Percentiles rank a stretch among this genome's conserved stretches.
Conservation (phyloP, 2,888 invertebrate species). For the Argyra leucocephala region DNA sequence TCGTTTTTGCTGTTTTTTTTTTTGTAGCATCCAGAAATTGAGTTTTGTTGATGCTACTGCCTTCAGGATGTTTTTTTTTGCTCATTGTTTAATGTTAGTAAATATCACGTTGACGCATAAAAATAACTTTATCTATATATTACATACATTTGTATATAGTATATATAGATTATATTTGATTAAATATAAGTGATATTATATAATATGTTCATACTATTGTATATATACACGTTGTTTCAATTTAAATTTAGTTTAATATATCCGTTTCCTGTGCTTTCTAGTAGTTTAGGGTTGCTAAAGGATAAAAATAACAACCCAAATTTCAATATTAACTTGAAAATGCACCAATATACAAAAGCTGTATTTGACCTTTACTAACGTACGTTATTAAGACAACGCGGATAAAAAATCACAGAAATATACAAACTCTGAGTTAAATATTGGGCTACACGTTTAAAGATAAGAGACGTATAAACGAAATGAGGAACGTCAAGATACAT, state of each 20-base stretch:
- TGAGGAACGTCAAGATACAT: no score
- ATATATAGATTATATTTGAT: background rate
- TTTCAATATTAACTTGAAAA: no score
- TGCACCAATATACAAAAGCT: no score
- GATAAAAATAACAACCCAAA: no score
- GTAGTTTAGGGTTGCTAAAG: no score
- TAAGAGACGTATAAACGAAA: no score
- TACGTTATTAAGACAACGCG: no score
- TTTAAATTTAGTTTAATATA: slow-evolving; percentile 1
- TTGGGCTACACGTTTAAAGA: no score
- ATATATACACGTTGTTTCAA: background rate
- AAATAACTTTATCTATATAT: background rate
- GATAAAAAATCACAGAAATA: no score
- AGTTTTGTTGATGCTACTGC: background rate
- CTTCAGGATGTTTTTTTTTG: slow-evolving; percentile 1
- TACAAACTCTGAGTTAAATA: no score
- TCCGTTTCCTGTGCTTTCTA: background rate
- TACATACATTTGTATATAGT: background rate
- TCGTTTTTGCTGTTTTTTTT: no score
- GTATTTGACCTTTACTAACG: no score
- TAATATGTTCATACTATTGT: background rate
- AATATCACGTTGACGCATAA: slow-evolving; percentile 3
- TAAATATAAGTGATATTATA: background rate
- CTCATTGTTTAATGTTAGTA: background rate
- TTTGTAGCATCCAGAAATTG: background rate